A percentile compares a stretch with the other conserved stretches of the same genome.
Conservation (phyloP, 2,113 vertebrate species). For the Zootoca vivipara region DNA sequence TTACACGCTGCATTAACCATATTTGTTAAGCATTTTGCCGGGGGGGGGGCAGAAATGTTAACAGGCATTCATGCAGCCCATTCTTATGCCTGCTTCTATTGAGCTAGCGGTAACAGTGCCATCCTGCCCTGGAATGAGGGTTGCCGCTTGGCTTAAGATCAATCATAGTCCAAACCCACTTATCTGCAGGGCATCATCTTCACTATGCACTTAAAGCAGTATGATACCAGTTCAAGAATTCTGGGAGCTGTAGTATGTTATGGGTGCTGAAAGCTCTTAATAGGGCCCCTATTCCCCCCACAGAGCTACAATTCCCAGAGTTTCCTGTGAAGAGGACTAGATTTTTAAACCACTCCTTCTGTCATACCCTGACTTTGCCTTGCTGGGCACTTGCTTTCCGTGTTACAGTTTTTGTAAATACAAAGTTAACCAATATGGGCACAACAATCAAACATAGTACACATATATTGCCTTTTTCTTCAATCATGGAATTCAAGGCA, state of each 20-base stretch:
- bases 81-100: neutral
- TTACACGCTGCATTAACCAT: neutral
- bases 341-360: neutral
- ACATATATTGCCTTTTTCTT: neutral
- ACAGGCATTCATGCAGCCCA: neutral
- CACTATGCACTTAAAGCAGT: too few relatives aligned
- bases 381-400: neutral
- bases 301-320: too few relatives aligned
- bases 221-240: too few relatives aligned
- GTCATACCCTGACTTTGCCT: neutral
- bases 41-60: neutral
- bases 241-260: too few relatives aligned
- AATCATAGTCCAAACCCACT: too few relatives aligned
- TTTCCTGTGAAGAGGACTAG: too few relatives aligned
- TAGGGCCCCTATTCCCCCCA: too few relatives aligned
- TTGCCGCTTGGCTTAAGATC: neutral
- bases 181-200: too few relatives aligned
- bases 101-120: neutral
- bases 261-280: too few relatives aligned
- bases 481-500: too few relatives aligned
- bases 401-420: neutral
- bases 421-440: neutral
- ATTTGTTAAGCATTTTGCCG: neutral
- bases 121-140: neutral
- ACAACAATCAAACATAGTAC: neutral